Conservation (phyloP, 2,797 vertebrate species). For the Microctenopoma steveboyesi region DNA sequence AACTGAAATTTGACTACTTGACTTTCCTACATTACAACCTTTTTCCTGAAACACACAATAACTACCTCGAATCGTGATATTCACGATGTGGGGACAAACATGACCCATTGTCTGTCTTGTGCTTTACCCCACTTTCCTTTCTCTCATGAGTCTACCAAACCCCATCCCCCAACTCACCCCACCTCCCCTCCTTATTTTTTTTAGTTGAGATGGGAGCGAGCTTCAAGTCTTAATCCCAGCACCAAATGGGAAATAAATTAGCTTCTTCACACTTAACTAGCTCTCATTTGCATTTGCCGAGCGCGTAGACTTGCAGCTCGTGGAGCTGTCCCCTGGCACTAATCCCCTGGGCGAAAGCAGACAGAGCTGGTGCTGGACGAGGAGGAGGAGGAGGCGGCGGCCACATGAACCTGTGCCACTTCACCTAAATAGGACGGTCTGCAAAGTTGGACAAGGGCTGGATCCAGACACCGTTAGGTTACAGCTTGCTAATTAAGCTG, state of each 20-base stretch:
- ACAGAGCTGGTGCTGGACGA: constrained; percentile 61
- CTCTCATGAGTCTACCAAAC: constrained; percentile 50
- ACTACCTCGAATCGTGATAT: constrained; percentile 14
- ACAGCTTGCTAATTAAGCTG: constrained; percentile 34
- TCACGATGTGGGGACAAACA: constrained; percentile 21
- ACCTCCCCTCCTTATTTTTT: constrained; percentile 11
- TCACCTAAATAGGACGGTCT: constrained; percentile 38
- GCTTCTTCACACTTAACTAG: constrained; percentile 92
- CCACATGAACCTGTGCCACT: constrained; percentile 56
- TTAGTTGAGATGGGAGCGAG: constrained; percentile 73
- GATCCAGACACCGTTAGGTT: constrained; percentile 10
- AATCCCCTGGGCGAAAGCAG: constrained; percentile 82
- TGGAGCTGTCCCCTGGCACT: constrained; percentile 81
- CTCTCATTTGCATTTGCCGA: constrained; percentile 86
- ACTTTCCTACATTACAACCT: not conserved
- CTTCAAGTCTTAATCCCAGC: constrained; percentile 89
- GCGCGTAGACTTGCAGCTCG: constrained; percentile 72
- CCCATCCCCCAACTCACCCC: constrained; percentile 36
- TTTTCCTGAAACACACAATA: not conserved
- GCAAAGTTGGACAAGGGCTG: constrained; percentile 24
- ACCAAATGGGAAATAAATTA: constrained; percentile 92
- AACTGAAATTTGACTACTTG: too few species aligned
- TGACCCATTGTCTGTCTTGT: constrained; percentile 34
- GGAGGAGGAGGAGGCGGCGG: constrained; percentile 38
- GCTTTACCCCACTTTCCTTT: constrained; percentile 43